phyloP scores from a whole-genome alignment of 1,140 invertebrate genomes.

The Procambarus clarkii region DNA sequence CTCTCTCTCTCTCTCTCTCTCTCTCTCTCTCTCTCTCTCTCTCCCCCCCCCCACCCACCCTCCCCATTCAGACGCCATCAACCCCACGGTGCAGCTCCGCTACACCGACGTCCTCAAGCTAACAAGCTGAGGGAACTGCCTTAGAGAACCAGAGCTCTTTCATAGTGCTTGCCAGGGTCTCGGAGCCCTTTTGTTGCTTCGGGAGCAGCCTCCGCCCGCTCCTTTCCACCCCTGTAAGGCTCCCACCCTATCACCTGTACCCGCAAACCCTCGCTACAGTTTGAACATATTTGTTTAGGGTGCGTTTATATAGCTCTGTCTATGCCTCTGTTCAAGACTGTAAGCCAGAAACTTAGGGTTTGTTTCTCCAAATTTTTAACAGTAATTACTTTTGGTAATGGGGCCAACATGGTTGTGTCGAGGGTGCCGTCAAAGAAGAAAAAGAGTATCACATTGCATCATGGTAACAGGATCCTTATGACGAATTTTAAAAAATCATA shows the following conservation, averaged over 20 bases:
- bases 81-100: not conserved
- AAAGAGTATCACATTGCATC: too few relatives aligned
- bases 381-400: too few relatives aligned
- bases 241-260: not conserved
- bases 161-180: slow-evolving; percentile 23
- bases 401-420: too few relatives aligned
- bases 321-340: not conserved
- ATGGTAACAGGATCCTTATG: too few relatives aligned
- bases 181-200: slow-evolving; percentile 13
- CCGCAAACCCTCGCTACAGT: not conserved
- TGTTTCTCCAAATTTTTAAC: too few relatives aligned
- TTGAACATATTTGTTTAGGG: not conserved
- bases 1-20: too few relatives aligned
- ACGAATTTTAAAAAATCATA: too few relatives aligned
- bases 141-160: slow-evolving; percentile 13
- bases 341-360: too few relatives aligned
- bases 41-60: not conserved
- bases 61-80: not conserved
- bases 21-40: not conserved
- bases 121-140: slow-evolving; percentile 32
- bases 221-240: not conserved
- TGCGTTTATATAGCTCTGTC: not conserved
- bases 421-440: too few relatives aligned
- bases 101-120: not conserved
- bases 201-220: not conserved